Evolutionary conservation across 2,113 vertebrate species (phyloP).

Genomic region (Gorsachius goisagi): DNA sequence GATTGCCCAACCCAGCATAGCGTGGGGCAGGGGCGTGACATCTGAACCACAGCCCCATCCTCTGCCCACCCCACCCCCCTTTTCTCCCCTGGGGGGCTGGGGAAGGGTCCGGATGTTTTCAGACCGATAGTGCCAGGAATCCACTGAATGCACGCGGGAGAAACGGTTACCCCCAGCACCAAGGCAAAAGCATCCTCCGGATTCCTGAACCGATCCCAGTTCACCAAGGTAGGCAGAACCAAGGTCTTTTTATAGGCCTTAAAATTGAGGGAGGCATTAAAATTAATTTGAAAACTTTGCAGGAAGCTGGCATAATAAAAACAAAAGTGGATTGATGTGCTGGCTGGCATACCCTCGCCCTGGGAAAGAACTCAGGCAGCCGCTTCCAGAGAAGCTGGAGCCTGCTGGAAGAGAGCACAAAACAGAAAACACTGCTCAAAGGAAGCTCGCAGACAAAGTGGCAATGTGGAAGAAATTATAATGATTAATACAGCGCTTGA

Average conservation of each 20-base stretch:
- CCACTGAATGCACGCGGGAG: neutral
- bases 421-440: neutral
- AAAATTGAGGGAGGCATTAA: constrained; percentile 68
- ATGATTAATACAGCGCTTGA: constrained; percentile 12
- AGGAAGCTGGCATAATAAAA: constrained; percentile 74
- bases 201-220: constrained; percentile 49
- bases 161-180: neutral
- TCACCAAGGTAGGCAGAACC: constrained; percentile 60
- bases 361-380: constrained; percentile 65
- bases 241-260: constrained; percentile 61
- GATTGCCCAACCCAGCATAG: neutral
- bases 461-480: constrained; percentile 42
- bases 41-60: neutral
- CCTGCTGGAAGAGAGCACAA: constrained; percentile 6
- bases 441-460: constrained; percentile 11
- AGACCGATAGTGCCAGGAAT: neutral
- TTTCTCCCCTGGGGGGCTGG: neutral
- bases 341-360: constrained; percentile 42
- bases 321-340: constrained; percentile 63
- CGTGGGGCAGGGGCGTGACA: neutral
- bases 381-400: constrained; percentile 36
- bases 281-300: constrained; percentile 75
- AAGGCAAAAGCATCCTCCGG: neutral
- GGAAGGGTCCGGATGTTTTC: neutral
- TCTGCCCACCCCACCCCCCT: neutral